Evolutionary conservation across 2,888 invertebrate genomes (phyloP), one percentile per base, ranked within the genome.

Genomic region (Drosophila siamana): DNA sequence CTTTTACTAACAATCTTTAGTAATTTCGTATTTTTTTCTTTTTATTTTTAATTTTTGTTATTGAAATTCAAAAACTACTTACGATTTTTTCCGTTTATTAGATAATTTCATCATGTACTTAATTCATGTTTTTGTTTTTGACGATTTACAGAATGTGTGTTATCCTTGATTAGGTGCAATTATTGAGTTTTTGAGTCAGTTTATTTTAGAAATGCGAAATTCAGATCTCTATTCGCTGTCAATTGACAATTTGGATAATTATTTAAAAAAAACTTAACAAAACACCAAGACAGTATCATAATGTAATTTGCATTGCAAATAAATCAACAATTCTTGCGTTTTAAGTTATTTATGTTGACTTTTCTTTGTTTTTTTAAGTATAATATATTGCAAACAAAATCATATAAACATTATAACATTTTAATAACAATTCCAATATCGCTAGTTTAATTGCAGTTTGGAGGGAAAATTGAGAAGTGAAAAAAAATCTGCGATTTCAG

Each of bases 181-280:
- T 33, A 28, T 57, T 48, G 40, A 48, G 36, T 38, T 38, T 36
- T 38, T 33, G 11, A 33, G 15, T 26, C 30, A 50, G 47, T 48
- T 19, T 13, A 16, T 26, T 5, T 26, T 38, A 7, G 13, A 57
- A 57, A 40, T 24, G 46, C 26, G 13, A n/a, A 28, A 28, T 30
- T 36, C 13, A 40, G 11, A 46, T 61, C n/a, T 41, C n/a, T 44
- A 43, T 36, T 50, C 33, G 19, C 40, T 61, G 67, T 62, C 47
- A 67, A 61, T 67, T 68, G 19, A 69, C 63, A 64, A 54, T 60
- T 69, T 66, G 50, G 36, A 61, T 65, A 73, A 69, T 57, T 55
- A 22, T 64, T 64, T 9, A 41, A 24, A 22, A 61, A 59, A 16
- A 48, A 52, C 28, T 13, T 62, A 60, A 60, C 22, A 60, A 38